phyloP scores from a whole-genome alignment of 1,140 invertebrate genomes.

The Papilio aristodemus region DNA sequence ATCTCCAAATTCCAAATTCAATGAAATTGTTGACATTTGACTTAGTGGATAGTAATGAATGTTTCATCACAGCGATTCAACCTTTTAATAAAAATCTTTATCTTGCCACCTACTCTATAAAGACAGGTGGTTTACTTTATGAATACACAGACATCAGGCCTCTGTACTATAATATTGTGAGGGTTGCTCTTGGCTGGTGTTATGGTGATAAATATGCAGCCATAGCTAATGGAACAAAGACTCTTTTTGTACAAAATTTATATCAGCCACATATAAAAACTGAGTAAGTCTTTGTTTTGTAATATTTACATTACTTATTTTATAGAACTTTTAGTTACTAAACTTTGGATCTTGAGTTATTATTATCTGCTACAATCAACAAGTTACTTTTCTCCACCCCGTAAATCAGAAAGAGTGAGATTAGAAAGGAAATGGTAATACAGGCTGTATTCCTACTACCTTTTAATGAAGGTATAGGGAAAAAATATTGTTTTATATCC shows the following conservation, averaged over 20 bases:
- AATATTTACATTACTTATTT: conserved; percentile 8
- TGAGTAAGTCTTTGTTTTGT: conserved; percentile 50
- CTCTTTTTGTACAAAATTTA: conserved; percentile 62
- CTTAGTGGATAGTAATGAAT: conserved; percentile 65
- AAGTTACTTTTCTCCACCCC: too few species aligned
- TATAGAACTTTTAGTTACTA: too few species aligned
- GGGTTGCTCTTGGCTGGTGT: conserved; percentile 61
- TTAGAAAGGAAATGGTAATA: too few species aligned
- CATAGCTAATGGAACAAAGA: conserved; percentile 62
- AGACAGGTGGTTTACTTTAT: conserved; percentile 55
- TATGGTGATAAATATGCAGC: conserved; percentile 66
- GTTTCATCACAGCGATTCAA: conserved; percentile 54
- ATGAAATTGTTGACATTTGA: conserved; percentile 63
- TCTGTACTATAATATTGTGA: conserved; percentile 51
- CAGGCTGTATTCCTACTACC: too few species aligned
- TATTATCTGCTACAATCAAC: too few species aligned
- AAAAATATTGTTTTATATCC: too few species aligned
- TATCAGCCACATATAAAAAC: conserved; percentile 53
- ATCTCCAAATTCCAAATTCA: conserved; percentile 54
- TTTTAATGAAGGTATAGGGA: too few species aligned
- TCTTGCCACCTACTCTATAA: conserved; percentile 52
- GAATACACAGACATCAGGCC: conserved; percentile 45
- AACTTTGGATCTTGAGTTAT: too few species aligned
- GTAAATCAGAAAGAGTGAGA: too few species aligned
- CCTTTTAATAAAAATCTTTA: conserved; percentile 36